These are phyloP conservation scores for Polia nebulosa DNA, from an alignment of 2,888 invertebrate species.

Conservation along the genomic window DNA sequence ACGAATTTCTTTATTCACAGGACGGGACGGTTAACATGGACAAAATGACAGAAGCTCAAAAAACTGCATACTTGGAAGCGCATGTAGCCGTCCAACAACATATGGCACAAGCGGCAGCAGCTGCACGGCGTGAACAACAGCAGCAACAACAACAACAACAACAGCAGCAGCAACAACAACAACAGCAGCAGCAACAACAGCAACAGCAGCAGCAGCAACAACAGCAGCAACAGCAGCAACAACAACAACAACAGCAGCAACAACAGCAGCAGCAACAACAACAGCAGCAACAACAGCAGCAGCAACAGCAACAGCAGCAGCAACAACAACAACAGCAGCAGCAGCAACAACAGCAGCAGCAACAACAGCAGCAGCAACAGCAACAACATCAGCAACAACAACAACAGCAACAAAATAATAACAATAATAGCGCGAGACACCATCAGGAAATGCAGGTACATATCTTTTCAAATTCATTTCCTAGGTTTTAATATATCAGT, in stretches of 20 bases:
- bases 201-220: conserved; percentile 86
- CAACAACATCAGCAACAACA: conserved; percentile 76
- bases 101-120: conserved; percentile 93
- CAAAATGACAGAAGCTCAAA: conserved; percentile 94
- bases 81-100: conserved; percentile 95
- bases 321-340: conserved; percentile 74
- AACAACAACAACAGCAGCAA: conserved; percentile 80
- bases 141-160: conserved; percentile 84
- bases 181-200: conserved; percentile 83
- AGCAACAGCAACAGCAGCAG: conserved; percentile 78
- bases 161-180: conserved; percentile 73
- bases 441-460: conserved; percentile 91
- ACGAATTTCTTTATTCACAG: conserved; percentile 75
- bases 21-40: conserved; percentile 94
- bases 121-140: conserved; percentile 88
- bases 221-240: conserved; percentile 82
- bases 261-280: conserved; percentile 84
- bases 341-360: conserved; percentile 76
- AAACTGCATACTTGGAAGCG: conserved; percentile 94
- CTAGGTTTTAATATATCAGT: neutral
- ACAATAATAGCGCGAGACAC: conserved; percentile 83
- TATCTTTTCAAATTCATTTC: neutral
- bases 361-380: conserved; percentile 81
- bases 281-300: conserved; percentile 80
- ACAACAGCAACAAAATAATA: conserved; percentile 77